A percentile compares a stretch with the other conserved stretches of the same genome.
phyloP scores from a whole-genome alignment of 2,888 invertebrate species.

The Trichacis sp. region DNA sequence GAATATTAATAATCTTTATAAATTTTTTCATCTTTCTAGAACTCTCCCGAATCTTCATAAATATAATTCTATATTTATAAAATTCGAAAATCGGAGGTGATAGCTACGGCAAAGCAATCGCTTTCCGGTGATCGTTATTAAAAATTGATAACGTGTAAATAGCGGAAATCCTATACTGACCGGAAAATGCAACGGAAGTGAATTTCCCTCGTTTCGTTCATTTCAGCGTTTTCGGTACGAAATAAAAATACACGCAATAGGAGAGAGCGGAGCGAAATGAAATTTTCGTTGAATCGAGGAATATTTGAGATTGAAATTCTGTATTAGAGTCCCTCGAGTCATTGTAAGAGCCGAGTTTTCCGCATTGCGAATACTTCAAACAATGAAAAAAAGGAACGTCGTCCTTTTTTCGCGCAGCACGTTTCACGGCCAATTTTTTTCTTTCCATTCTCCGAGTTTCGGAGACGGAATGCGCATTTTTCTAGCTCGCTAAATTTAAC shows the following conservation, averaged over 20 bases:
- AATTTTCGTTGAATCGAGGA: constrained; percentile 36
- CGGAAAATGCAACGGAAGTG: background rate
- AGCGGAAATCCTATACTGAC: background rate
- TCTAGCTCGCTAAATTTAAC: background rate
- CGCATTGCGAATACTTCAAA: constrained; percentile 15
- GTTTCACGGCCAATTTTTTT: no score
- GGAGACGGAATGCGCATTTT: background rate
- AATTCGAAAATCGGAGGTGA: no score
- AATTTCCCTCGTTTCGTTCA: constrained; percentile 3
- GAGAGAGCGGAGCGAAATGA: constrained; percentile 27
- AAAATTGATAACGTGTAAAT: background rate
- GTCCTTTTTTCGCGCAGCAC: constrained; percentile 15
- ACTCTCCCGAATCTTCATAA: no score
- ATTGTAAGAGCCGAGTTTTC: constrained; percentile 34
- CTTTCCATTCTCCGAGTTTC: no score
- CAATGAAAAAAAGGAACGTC: constrained; percentile 15
- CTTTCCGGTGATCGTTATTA: no score
- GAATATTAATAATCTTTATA: no score
- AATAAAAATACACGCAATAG: background rate
- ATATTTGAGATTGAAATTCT: constrained; percentile 40
- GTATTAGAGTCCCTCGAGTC: constrained; percentile 35
- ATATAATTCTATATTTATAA: no score
- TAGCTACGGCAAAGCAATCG: no score
- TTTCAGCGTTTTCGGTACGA: background rate
- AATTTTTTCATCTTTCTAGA: no score